Evolutionary conservation across 2,797 vertebrate genomes (phyloP), one percentile per base, ranked within the genome.

Genomic region (Macrochelys suwanniensis): DNA sequence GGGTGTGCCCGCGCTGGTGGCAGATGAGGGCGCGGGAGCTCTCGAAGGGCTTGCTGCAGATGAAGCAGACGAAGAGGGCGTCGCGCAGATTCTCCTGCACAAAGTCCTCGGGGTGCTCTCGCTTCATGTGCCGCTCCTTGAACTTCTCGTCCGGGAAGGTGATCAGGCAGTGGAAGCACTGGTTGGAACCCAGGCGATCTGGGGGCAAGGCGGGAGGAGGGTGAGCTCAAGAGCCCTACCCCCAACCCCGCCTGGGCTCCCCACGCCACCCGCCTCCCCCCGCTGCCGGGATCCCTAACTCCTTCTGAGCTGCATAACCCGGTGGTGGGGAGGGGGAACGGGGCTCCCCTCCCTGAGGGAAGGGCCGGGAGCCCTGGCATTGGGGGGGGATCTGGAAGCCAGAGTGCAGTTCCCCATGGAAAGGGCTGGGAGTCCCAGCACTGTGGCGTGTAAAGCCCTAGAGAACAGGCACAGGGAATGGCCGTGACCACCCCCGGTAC

Each of bases 161-260:
- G 96, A 99, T 99, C 97, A 99, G 98, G 97, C 99, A 99, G 95
- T 98, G 98, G 93, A 98, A 98, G 98, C 98, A 99, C 97, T 99
- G 98, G 47, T 98, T 97, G 19, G 98, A 98, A 37, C 98, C 96
- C 92, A 98, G 97, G 92, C 98, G 98, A 25, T 98, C 99, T 99
- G 89, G 33, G 93, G 33, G 80, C 93, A 94, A 25, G 91, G 45
- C 37, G 42, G 57, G 5, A 31, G 47, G 45, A 56, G 7, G 45
- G 31, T 78, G 19, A 68, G n/a, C n/a, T 68, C n/a, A 37, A 37
- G n/a, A 68, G 10, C 37, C 21, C n/a, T n/a, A 10, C 65, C n/a
- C 9, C 17, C 10, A 71, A 42, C 65, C 11, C 19, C 65, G n/a
- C 54, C 47, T 56, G 74, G 33, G 56, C 50, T 84, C 61, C 31